Evolutionary conservation across 2,797 vertebrate genomes (phyloP), one percentile per base, ranked within the genome.

Genomic region (Falco berigora): DNA sequence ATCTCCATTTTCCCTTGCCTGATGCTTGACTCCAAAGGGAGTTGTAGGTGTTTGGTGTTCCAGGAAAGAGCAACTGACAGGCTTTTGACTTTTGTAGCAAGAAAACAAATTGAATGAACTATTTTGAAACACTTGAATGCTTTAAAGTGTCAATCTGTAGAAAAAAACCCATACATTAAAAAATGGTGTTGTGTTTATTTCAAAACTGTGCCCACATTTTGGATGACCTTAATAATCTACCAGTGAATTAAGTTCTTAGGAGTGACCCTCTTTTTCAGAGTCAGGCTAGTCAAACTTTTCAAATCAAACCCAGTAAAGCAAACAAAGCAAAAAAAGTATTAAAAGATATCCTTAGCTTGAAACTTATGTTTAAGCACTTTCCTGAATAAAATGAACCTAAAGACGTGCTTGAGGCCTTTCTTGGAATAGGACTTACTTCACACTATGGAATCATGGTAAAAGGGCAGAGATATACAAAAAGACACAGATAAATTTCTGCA

Each of bases 31-130:
- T 90, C n/a, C 46, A 40, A 80, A 83, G 46, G 34, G 61, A 94
- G 62, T 23, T 88, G 69, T 72, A 50, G 69, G 53, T 64, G 76
- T 75, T 88, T 10, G 5, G 18, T 74, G 62, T 75, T 96, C 32
- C 73, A 90, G 32, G 53, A 94, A 95, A 90, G 73, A 94, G 53
- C 86, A 95, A 81, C 56, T 93, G 86, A 81, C 69, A 86, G 40
- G 62, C 14, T 94, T 40, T 87, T 92, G 81, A 82, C 75, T 95
- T 93, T 53, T 46, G 58, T 22, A 86, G 49, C 67, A 89, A 92
- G 74, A 85, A 96, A 95, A 81, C 34, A 85, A 92, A 92, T 50
- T 50, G 83, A 96, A 94, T 30, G 4, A 82, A 86, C 52, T 68
- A 64, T 87, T 91, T 89, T 63, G 59, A 84, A 95, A 94, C 30